Conservation (phyloP, 2,113 vertebrate genomes). For the Dermatemys mawii region DNA sequence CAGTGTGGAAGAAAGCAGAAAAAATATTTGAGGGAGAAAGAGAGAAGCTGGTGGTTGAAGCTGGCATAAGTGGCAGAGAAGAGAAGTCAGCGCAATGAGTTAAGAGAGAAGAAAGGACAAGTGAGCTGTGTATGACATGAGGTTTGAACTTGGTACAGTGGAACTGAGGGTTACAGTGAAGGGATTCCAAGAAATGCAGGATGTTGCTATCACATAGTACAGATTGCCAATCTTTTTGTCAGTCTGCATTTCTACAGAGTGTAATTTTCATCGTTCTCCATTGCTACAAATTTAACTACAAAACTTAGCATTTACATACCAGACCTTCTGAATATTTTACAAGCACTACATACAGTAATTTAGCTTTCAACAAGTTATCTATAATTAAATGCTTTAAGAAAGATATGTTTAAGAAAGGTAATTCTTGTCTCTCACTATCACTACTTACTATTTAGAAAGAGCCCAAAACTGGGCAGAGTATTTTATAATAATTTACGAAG, state of each 20-base stretch:
- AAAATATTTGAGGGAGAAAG: not conserved
- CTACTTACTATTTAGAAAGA: not conserved
- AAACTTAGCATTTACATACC: not conserved
- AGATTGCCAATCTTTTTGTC: not conserved
- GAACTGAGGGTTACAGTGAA: not conserved
- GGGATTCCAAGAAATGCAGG: not conserved
- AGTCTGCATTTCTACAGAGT: constrained; percentile 2
- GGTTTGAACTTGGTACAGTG: not conserved
- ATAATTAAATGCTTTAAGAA: not conserved
- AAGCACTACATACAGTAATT: not conserved
- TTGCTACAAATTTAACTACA: not conserved
- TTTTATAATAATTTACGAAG: constrained; percentile 19
- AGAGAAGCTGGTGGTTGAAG: not conserved
- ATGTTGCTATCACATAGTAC: not conserved
- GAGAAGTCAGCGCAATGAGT: not conserved
- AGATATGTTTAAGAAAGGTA: not conserved
- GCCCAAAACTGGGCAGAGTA: not conserved
- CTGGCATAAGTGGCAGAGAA: rapidly evolving
- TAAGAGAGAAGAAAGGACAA: not conserved
- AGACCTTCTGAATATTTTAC: not conserved
- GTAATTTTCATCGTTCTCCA: not conserved
- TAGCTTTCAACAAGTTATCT: not conserved
- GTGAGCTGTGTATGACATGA: not conserved
- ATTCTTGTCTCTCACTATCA: not conserved
- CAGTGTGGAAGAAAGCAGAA: not conserved